Evolutionary conservation across 2,888 invertebrate species (phyloP), one percentile per base, ranked within the genome.

Genomic region (Parnassius mnemosyne): DNA sequence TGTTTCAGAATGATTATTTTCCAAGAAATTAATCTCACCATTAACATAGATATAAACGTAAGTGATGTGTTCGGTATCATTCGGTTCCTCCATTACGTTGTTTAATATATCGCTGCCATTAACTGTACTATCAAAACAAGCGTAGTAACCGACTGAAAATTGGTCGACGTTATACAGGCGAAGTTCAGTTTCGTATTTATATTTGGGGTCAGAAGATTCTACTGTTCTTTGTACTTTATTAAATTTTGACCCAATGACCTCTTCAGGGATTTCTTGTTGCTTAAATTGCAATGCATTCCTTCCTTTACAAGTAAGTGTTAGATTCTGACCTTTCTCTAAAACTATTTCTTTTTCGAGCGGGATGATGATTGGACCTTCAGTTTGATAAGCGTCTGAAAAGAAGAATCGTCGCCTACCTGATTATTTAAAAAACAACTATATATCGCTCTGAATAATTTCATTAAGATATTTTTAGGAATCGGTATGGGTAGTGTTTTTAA

Each of bases 71-170:
- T 77, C 78, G 12, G 80, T 84, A 66, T 88, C 83, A 65, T 68
- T 74, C 2, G 85, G 89, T 75, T 89, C 90, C 62, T 79, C 81
- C 34, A 73, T 69, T 51, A 89, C 69, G 60, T 81, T 75, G 59
- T 77, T 77, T 51, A 89, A 71, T 63, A 83, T 72, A 46, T 74
- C 71, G 20, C 68, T 69, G 60, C 75, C 72, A 66, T 91, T 83
- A 16, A 92, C 68, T 10, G 76, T 72, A 53, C 80, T 74, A 70
- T 93, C 92, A 57, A 88, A 83, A 72, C 94, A 94, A 66, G 91
- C 93, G 69, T 93, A 93, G 74, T 89, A 92, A 54, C 93, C 93
- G 60, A 94, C 92, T 58, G 92, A 80, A 20, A 80, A 80, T 13
- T 83, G 84, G 53, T 86, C 82, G 3, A 93, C 88, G 57, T 90